phyloP scores from a whole-genome alignment of 2,888 invertebrate genomes.

The Psylliodes chrysocephalus region DNA sequence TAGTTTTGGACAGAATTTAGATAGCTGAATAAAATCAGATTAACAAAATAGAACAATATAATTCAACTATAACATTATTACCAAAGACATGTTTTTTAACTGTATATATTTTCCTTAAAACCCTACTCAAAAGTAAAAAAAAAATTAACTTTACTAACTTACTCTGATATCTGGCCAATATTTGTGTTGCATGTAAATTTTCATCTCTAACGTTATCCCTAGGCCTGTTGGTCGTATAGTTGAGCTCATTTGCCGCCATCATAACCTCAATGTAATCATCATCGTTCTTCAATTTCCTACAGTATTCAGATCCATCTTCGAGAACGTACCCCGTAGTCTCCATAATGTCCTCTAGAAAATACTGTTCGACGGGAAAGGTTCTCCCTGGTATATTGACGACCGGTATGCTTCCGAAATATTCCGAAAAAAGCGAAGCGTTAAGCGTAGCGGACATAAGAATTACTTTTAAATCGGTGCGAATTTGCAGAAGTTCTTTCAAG shows the following conservation, averaged over 20 bases:
- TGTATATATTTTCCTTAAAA: no score
- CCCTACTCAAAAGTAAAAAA: no score
- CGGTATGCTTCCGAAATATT: slow-evolving; percentile 84
- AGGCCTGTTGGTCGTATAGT: slow-evolving; percentile 62
- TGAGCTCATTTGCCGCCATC: slow-evolving; percentile 66
- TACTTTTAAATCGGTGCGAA: slow-evolving; percentile 80
- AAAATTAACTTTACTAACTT: slow-evolving; percentile 23
- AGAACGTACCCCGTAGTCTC: slow-evolving; percentile 72
- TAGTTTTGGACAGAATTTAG: no score
- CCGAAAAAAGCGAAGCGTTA: slow-evolving; percentile 84
- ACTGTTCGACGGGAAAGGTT: slow-evolving; percentile 85
- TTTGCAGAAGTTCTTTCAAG: slow-evolving; percentile 77
- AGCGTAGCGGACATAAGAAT: slow-evolving; percentile 95
- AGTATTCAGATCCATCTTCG: slow-evolving; percentile 72
- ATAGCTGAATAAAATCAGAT: no score
- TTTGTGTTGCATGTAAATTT: slow-evolving; percentile 74
- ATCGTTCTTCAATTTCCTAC: slow-evolving; percentile 68
- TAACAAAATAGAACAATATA: no score
- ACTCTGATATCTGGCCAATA: slow-evolving; percentile 75
- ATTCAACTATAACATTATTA: no score
- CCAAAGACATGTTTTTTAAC: no score
- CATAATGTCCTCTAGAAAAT: slow-evolving; percentile 84
- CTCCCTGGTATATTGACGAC: slow-evolving; percentile 84
- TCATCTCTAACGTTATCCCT: slow-evolving; percentile 76
- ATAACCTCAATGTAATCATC: slow-evolving; percentile 72